Base-by-base conservation (phyloP, 2,113 vertebrate genomes). In the Hippocampus barbouri region DNA sequence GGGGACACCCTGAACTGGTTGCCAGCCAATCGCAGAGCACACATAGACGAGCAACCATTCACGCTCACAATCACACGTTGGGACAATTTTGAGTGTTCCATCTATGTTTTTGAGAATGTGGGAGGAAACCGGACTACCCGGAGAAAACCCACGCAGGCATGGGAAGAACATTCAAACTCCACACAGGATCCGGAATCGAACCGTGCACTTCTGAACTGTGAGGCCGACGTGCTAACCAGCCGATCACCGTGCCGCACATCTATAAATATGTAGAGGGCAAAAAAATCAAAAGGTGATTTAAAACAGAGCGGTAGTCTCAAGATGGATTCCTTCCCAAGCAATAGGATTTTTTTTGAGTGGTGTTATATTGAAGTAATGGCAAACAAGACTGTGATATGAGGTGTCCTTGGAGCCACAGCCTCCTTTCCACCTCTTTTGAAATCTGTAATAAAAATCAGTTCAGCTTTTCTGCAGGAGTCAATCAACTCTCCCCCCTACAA, bases 401-500 rank as follows among this genome's bases (percentile, higher is more conserved):
- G 23, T 69, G 66, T 47, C 21, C 64, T 78, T 68, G 65, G 74
- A 66, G 57, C 70, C 64, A 71, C 30, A 49, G 45, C 68, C 57
- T 73, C 64, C 41, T 66, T 66, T 18, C 43, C 64, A 27, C 64
- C 15, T 25, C 23, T 47, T n/a, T 23, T 65, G 43, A 66, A 66
- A 41, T 47, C 43, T 66, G 64, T 47, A 27, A 27, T 66, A 66
- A 47, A 76, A 77, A 69, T 70, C 77, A 21, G 72, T 66, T 82
- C n/a, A 72, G 74, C 63, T 73, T 79, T 73, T 75, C 71, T 73
- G 56, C 60, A 38, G 30, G 25, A 75, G 75, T 76, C 66, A 71
- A 78, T 75, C 12, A 53, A 68, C 67, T 70, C 38, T 62, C 49
- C 62, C 57, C 20, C 45, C 41, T 67, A n/a, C 56, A 76, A 62